These are phyloP conservation scores for Nephrocerus scutellatus DNA, from an alignment of 2,888 invertebrate genomes.

Conservation along the genomic window DNA sequence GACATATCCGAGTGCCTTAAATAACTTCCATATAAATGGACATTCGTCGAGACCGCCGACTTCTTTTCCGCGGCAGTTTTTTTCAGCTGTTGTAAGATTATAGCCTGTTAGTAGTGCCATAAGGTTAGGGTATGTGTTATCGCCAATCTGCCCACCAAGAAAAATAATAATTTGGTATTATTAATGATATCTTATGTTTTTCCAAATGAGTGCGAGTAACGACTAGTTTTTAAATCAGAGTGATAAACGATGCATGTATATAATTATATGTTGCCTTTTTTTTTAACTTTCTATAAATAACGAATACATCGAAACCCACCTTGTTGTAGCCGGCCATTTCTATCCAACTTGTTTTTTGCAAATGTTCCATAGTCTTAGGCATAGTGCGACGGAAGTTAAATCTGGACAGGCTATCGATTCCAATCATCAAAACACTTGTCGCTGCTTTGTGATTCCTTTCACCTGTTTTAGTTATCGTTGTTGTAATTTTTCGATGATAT, in stretches of 20 bases:
- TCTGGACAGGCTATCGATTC: conserved; percentile 78
- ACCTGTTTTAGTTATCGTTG: conserved; percentile 62
- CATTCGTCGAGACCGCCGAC: conserved; percentile 60
- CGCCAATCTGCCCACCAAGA: conserved; percentile 56
- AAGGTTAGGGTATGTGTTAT: conserved; percentile 85
- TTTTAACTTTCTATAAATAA: neutral
- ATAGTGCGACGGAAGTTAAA: conserved; percentile 68
- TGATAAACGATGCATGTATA: too few relatives aligned
- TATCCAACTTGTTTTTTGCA: conserved; percentile 60
- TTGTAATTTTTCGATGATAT: conserved; percentile 51
- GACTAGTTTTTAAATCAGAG: too few relatives aligned
- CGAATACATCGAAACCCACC: conserved; percentile 42
- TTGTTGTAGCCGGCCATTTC: conserved; percentile 67
- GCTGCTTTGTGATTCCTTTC: conserved; percentile 57
- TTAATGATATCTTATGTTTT: neutral
- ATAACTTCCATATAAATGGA: conserved; percentile 70
- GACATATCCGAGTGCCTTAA: conserved; percentile 59
- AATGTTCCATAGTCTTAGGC: conserved; percentile 59
- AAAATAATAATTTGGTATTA: neutral
- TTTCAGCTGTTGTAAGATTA: conserved; percentile 46
- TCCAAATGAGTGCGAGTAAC: too few relatives aligned
- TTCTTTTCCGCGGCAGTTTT: conserved; percentile 48
- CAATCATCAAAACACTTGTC: conserved; percentile 67
- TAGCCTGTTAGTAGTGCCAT: conserved; percentile 73
- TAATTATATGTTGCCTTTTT: too few relatives aligned